Conservation (phyloP, 2,113 vertebrate genomes). For the Rana temporaria region DNA sequence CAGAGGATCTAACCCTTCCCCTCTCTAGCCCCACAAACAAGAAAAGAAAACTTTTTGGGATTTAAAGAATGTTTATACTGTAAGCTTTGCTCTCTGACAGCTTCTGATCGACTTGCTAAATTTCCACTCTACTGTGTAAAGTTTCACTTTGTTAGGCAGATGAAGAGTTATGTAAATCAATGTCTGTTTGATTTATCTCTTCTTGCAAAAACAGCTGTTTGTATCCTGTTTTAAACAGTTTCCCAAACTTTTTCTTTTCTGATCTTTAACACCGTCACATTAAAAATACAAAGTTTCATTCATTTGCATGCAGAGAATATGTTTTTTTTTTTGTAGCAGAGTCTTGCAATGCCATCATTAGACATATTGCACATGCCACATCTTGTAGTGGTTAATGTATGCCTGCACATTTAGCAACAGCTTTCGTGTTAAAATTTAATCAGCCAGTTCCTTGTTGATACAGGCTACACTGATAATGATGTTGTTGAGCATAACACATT, state of each 20-base stretch:
- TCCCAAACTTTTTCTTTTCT: conserved; percentile 29
- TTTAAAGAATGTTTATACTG: too few relatives aligned
- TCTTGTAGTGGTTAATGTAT: conserved; percentile 40
- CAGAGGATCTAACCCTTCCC: too few relatives aligned
- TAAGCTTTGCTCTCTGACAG: background rate
- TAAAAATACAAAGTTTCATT: conserved; percentile 23
- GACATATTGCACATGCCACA: conserved; percentile 35
- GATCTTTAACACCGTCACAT: conserved; percentile 36
- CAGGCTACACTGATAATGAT: conserved; percentile 46
- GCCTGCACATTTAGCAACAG: conserved; percentile 42
- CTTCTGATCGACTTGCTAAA: background rate
- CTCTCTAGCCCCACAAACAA: too few relatives aligned
- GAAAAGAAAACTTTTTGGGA: too few relatives aligned
- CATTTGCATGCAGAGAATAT: conserved; percentile 40
- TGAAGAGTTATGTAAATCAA: conserved; percentile 37
- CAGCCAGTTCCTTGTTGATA: conserved; percentile 47
- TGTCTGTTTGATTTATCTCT: conserved; percentile 19
- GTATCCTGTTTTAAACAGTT: conserved; percentile 26
- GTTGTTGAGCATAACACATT: conserved; percentile 43
- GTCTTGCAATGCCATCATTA: conserved; percentile 42
- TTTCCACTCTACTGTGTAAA: background rate
- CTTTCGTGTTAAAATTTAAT: conserved; percentile 55
- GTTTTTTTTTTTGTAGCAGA: conserved; percentile 18
- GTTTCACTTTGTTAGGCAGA: conserved; percentile 3
- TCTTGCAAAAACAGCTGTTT: conserved; percentile 43